Evolutionary conservation across 1,140 invertebrate genomes (phyloP).

Genomic region (Goniozus legneri): DNA sequence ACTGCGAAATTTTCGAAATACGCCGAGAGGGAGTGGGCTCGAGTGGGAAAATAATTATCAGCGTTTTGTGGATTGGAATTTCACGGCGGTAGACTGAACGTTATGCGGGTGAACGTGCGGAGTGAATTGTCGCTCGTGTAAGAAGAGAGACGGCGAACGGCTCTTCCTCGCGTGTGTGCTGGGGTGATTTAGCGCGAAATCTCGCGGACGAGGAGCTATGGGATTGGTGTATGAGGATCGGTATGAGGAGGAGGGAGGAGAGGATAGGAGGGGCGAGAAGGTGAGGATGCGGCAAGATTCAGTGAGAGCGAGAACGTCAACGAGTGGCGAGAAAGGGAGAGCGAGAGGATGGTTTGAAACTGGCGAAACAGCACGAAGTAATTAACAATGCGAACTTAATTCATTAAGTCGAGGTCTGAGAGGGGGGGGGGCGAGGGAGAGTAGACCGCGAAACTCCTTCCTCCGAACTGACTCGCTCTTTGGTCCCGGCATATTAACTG

Average conservation of each 20-base stretch:
- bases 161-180: too few species aligned
- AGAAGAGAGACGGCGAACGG: too few species aligned
- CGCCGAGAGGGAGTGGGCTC: too few species aligned
- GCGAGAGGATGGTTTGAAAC: constrained; percentile 25
- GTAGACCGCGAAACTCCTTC: constrained; percentile 34
- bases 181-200: constrained; percentile 7
- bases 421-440: constrained; percentile 10
- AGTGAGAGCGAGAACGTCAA: not conserved
- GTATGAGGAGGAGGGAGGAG: not conserved
- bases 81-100: too few species aligned
- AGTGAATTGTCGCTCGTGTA: too few species aligned
- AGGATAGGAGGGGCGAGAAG: not conserved
- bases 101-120: too few species aligned
- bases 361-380: constrained; percentile 29
- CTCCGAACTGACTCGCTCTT: too few species aligned
- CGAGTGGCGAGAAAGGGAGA: not conserved
- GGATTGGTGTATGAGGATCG: constrained; percentile 2
- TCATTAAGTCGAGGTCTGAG: constrained; percentile 34
- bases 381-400: constrained; percentile 46
- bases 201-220: constrained; percentile 1
- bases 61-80: too few species aligned
- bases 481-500: too few species aligned
- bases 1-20: too few species aligned
- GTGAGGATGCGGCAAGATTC: not conserved
- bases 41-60: too few species aligned